Percentiles rank a stretch among this genome's conserved stretches.
These are phyloP conservation scores for Cyprinodon diabolis DNA, from an alignment of 2,797 vertebrate genomes.

Conservation along the genomic window DNA sequence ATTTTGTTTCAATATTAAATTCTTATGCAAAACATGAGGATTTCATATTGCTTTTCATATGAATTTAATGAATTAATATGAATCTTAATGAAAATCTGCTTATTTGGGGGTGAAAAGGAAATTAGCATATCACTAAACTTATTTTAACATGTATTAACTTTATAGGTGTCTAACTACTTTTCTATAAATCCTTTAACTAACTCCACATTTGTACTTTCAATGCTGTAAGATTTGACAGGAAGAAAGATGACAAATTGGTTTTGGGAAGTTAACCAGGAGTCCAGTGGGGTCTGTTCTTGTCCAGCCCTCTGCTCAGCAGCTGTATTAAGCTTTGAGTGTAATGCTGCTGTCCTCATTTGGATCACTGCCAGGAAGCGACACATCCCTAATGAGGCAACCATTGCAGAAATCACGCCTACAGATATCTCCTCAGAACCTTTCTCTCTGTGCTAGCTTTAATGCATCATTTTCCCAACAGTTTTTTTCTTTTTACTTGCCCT, in stretches of 20 bases:
- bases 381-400: conserved; percentile 32
- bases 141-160: not conserved
- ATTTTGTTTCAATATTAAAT: not conserved
- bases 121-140: not conserved
- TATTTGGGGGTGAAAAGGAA: not conserved
- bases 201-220: not conserved
- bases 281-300: conserved; percentile 12
- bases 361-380: conserved; percentile 44
- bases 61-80: too few relatives aligned
- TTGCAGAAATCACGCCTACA: conserved; percentile 22
- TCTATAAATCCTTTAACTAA: not conserved
- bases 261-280: not conserved
- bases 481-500: conserved; percentile 22
- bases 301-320: conserved; percentile 21
- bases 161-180: not conserved
- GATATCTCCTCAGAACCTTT: conserved; percentile 32
- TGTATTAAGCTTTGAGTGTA: conserved; percentile 17
- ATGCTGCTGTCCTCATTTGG: conserved; percentile 44
- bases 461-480: conserved; percentile 38
- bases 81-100: too few relatives aligned
- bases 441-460: conserved; percentile 34
- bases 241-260: conserved; percentile 18
- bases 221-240: conserved; percentile 2
- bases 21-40: not conserved
- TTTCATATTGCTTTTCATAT: too few relatives aligned